Percentiles rank a stretch among this genome's conserved stretches.
These are phyloP conservation scores for Engystomops pustulosus DNA, from an alignment of 2,113 vertebrate genomes.

Conservation along the genomic window DNA sequence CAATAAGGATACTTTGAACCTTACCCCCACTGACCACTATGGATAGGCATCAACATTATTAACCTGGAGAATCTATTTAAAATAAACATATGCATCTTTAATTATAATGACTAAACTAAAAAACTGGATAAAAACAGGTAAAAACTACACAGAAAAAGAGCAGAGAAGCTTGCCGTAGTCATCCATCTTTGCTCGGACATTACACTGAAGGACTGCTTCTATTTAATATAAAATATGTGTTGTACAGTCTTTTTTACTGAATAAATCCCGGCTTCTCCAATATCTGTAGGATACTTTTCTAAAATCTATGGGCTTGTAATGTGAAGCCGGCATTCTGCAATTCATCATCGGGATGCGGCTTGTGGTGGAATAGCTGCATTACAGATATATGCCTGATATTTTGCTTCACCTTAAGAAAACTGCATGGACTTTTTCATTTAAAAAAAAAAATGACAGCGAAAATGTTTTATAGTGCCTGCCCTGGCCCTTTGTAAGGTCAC, in stretches of 20 bases:
- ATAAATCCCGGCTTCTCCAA: slow-evolving; percentile 28
- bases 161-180: not conserved
- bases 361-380: not conserved
- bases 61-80: no score
- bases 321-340: not conserved
- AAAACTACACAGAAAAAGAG: not conserved
- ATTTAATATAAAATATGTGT: slow-evolving; percentile 28
- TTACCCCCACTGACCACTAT: no score
- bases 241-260: slow-evolving; percentile 16
- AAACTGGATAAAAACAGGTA: not conserved
- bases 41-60: no score
- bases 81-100: no score
- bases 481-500: no score
- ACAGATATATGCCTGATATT: slow-evolving; percentile 9
- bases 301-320: slow-evolving; percentile 25
- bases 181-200: not conserved
- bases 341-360: not conserved
- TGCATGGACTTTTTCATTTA: not conserved
- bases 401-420: not conserved
- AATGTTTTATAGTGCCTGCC: not conserved
- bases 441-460: not conserved
- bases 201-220: not conserved
- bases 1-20: no score
- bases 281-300: slow-evolving; percentile 13
- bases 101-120: no score